Evolutionary conservation across 2,888 invertebrate species (phyloP), one percentile per base, ranked within the genome.

Genomic region (Biston betularia): DNA sequence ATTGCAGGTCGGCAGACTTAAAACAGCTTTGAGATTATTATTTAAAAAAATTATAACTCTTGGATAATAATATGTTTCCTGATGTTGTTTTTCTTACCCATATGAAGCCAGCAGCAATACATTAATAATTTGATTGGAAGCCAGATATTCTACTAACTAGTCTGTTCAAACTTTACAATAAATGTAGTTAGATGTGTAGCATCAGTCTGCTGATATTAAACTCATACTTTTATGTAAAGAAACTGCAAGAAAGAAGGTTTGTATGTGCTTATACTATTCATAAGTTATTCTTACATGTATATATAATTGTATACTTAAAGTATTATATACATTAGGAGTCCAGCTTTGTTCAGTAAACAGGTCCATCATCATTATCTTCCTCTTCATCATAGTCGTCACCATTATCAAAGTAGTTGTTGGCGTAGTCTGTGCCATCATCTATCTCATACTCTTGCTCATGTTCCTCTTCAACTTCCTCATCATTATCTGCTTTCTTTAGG

Each of bases 351-450:
- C 87, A 96, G 89, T 97, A 97, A 66, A 97, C 95, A 55, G 97
- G 97, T 12, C 97, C 97, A 90, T 97, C 97, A 84, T 97, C 97
- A 70, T 97, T 97, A 78, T 98, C 97, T 80, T 97, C 97, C 76
- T 98, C 97, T 69, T 97, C 97, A 83, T 97, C 97, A 83, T 97
- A 97, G 40, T 95, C 96, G 88, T 98, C 98, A 0, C 97, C 98
- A 86, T 97, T 97, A 84, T 98, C 97, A 86, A 98, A 98, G 84
- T 97, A 97, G 82, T 96, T 97, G 78, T 97, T 97, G 0, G 96
- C 97, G 82, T 98, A 98, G 85, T 98, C 97, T 33, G 97, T 98
- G 24, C 97, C 98, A 80, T 97, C 97, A 82, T 98, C 98, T 95
- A 97, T 96, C 87, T 98, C 97, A 81, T 97, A 96, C 78, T 97